phyloP scores from a whole-genome alignment of 2,888 invertebrate species.

The Strigamia transsilvanica region DNA sequence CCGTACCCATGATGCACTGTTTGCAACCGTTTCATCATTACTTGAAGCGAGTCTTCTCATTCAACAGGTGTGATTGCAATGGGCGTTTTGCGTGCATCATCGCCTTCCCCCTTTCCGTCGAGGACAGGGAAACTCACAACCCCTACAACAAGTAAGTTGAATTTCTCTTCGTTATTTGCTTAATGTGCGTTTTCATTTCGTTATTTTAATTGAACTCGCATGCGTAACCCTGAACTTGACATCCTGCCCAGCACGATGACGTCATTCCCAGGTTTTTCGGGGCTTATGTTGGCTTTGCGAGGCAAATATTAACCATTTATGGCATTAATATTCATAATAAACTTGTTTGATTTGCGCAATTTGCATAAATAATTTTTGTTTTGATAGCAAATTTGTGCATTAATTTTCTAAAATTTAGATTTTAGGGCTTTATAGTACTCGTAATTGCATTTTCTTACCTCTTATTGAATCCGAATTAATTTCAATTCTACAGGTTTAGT shows the following conservation, averaged over 20 bases:
- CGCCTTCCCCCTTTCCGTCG: not conserved
- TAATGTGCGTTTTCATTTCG: not conserved
- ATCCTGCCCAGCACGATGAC: not conserved
- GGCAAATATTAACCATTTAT: not conserved
- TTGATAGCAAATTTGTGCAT: too few species aligned
- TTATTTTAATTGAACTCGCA: not conserved
- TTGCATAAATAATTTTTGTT: too few species aligned
- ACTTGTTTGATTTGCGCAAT: not conserved
- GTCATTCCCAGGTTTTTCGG: not conserved
- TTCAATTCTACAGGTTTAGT: too few species aligned
- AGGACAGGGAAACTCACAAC: not conserved
- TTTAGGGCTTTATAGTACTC: not conserved
- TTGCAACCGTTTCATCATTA: constrained; percentile 2
- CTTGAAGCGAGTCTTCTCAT: constrained; percentile 1
- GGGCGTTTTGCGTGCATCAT: not conserved
- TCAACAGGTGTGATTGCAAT: not conserved
- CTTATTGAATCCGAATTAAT: too few species aligned
- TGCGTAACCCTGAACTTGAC: not conserved
- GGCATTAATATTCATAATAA: not conserved
- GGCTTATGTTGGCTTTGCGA: not conserved
- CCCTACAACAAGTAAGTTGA: not conserved
- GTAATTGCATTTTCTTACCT: too few species aligned
- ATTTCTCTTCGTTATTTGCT: not conserved
- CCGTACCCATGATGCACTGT: not conserved
- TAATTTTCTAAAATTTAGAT: not conserved